These are phyloP conservation scores for Pemphigus obesinymphae DNA, from an alignment of 1,140 invertebrate genomes.

Conservation along the genomic window DNA sequence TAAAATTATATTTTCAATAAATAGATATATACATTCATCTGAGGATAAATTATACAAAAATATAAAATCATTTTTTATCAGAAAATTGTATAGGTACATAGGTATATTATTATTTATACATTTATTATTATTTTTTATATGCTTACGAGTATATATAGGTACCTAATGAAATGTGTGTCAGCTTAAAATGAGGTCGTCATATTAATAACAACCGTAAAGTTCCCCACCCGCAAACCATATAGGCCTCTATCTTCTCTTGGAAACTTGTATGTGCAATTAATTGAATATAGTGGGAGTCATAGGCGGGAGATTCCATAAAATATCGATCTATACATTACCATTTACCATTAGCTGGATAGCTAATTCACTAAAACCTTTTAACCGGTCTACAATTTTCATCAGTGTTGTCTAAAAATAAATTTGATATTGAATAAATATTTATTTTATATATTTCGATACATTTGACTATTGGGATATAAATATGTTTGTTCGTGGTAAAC, in stretches of 20 bases:
- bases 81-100: no score
- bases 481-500: neutral
- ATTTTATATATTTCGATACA: neutral
- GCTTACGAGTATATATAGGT: no score
- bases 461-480: neutral
- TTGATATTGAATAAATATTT: neutral
- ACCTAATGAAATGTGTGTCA: neutral
- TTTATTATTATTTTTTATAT: no score
- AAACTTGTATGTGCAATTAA: neutral
- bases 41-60: no score
- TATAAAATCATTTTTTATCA: no score
- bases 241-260: neutral
- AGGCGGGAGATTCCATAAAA: no score
- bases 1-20: no score
- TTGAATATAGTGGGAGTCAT: neutral
- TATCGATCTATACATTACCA: no score
- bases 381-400: neutral
- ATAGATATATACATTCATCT: no score
- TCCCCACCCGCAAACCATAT: neutral
- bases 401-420: neutral
- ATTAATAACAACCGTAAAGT: no score
- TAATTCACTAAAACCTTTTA: neutral
- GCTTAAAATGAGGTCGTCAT: constrained; percentile 12
- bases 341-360: neutral
- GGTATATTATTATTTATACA: no score